A percentile compares a stretch with the other conserved stretches of the same genome.
Conservation (phyloP, 1,140 invertebrate genomes). For the Drosophila ercepeae region DNA sequence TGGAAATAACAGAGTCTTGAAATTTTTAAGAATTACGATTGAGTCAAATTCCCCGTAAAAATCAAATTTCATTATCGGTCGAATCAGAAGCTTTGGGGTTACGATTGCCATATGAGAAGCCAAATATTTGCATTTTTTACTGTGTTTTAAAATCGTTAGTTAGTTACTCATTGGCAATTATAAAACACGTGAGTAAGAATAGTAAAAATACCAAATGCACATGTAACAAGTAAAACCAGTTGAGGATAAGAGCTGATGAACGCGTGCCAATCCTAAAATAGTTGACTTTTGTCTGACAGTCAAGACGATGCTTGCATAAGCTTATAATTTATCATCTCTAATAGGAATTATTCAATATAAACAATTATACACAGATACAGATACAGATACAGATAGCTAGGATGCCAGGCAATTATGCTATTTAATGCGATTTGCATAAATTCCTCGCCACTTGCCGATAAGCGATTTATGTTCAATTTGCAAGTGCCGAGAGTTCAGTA, state of each 20-base stretch:
- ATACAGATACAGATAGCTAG: neutral
- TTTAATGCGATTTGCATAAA: slow-evolving; percentile 32
- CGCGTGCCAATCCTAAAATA: slow-evolving; percentile 43
- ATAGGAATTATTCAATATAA: slow-evolving; percentile 37
- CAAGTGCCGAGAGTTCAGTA: slow-evolving; percentile 71
- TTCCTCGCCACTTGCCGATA: slow-evolving; percentile 19
- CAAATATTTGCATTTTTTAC: slow-evolving; percentile 49
- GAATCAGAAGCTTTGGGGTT: slow-evolving; percentile 14
- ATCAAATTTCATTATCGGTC: slow-evolving; percentile 37
- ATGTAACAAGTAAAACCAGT: slow-evolving; percentile 69
- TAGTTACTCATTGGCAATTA: slow-evolving; percentile 39
- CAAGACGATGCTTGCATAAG: slow-evolving; percentile 1
- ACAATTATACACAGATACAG: neutral
- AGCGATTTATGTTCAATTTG: slow-evolving; percentile 62
- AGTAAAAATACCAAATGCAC: slow-evolving; percentile 58
- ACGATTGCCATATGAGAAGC: neutral
- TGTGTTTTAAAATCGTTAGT: slow-evolving; percentile 16
- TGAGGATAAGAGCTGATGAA: slow-evolving; percentile 12
- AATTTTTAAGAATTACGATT: slow-evolving; percentile 5
- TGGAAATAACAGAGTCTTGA: slow-evolving; percentile 19
- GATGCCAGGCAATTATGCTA: slow-evolving; percentile 36
- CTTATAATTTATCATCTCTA: slow-evolving; percentile 28
- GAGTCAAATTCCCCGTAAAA: slow-evolving; percentile 39
- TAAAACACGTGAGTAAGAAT: slow-evolving; percentile 66
- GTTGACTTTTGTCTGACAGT: slow-evolving; percentile 18